Base-by-base conservation (phyloP, 2,797 vertebrate genomes). In the Rhyacichthys aspro region DNA sequence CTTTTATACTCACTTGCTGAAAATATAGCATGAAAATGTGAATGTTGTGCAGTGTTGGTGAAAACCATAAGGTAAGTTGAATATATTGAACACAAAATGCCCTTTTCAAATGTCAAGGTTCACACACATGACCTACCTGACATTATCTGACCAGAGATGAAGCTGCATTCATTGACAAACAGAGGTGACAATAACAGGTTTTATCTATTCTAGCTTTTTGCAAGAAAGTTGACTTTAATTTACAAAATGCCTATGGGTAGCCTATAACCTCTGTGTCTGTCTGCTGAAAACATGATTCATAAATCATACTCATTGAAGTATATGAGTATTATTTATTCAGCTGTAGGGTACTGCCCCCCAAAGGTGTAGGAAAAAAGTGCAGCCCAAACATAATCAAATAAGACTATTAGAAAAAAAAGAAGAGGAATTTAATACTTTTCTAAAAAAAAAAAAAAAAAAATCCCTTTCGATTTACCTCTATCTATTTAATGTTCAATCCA, bases 291-390 rank as follows among this genome's bases (percentile, higher is more conserved):
- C n/a, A n/a, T n/a, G n/a, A n/a, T n/a, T n/a, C n/a, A n/a, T n/a
- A n/a, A n/a, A 5, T 28, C 7, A 5, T 28, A 28, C 23, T 28
- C 23, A 5, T 28, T 64, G 7, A 12, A 32, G 45, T 15, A 8
- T 3, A 10, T n/a, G 10, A n/a, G 0, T 41, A 12, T n/a, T 6
- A 5, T 12, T 8, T 41, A n/a, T 41, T n/a, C 5, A 41, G n/a
- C 7, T 41, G 7, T 41, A 41, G 38, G 4, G 11, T 41, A 59
- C 62, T 76, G 85, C 79, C 84, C 76, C 52, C 87, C 79, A 57
- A 7, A 59, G 85, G 77, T 63, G 18, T 0, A 53, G 0, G 16
- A 3, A 10, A 16, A 48, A 50, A 58, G 44, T 55, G 36, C 63
- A 79, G 38, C 28, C 11, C 32, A 11, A 50, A 18, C 18, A 11